A percentile compares a stretch with the other conserved stretches of the same genome.
Conservation (phyloP, 2,888 invertebrate genomes). For the Pandemis corylana region DNA sequence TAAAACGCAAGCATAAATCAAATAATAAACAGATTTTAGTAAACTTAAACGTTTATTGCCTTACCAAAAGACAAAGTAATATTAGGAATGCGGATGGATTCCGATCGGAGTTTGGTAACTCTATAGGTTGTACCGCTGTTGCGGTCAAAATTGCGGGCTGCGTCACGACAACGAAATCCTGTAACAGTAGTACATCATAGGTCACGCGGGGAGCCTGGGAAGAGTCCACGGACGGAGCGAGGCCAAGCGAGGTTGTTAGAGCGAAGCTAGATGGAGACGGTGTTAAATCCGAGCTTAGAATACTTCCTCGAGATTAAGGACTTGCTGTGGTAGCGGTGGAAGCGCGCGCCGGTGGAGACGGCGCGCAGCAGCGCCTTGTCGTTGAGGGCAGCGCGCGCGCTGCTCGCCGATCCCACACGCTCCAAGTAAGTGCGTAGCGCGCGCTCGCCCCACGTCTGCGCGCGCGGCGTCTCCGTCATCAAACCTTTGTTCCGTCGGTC, state of each 20-base stretch:
- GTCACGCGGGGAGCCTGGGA: slow-evolving; percentile 71
- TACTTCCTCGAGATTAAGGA: slow-evolving; percentile 91
- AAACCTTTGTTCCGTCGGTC: slow-evolving; percentile 90
- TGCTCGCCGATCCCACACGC: slow-evolving; percentile 89
- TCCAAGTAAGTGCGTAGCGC: slow-evolving; percentile 88
- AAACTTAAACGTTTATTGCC: slow-evolving; percentile 78
- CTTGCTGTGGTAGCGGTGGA: slow-evolving; percentile 90
- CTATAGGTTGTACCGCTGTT: slow-evolving; percentile 50
- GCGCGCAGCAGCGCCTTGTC: slow-evolving; percentile 85
- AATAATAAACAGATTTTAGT: slow-evolving; percentile 48
- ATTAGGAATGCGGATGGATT: slow-evolving; percentile 79
- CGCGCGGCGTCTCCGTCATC: slow-evolving; percentile 88
- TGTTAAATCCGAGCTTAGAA: slow-evolving; percentile 83
- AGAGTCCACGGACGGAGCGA: slow-evolving; percentile 74
- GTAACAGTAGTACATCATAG: slow-evolving; percentile 77
- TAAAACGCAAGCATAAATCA: slow-evolving; percentile 61
- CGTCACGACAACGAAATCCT: slow-evolving; percentile 79
- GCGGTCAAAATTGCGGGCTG: slow-evolving; percentile 51
- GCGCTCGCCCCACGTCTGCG: slow-evolving; percentile 95
- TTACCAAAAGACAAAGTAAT: slow-evolving; percentile 69
- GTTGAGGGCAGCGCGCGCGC: slow-evolving; percentile 86
- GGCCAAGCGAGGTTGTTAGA: slow-evolving; percentile 76
- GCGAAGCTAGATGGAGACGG: slow-evolving; percentile 81
- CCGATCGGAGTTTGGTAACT: slow-evolving; percentile 57
- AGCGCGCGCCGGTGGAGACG: slow-evolving; percentile 87